Evolutionary conservation across 2,888 invertebrate genomes (phyloP), one percentile per base, ranked within the genome.

Genomic region (Drosophila demipolita): DNA sequence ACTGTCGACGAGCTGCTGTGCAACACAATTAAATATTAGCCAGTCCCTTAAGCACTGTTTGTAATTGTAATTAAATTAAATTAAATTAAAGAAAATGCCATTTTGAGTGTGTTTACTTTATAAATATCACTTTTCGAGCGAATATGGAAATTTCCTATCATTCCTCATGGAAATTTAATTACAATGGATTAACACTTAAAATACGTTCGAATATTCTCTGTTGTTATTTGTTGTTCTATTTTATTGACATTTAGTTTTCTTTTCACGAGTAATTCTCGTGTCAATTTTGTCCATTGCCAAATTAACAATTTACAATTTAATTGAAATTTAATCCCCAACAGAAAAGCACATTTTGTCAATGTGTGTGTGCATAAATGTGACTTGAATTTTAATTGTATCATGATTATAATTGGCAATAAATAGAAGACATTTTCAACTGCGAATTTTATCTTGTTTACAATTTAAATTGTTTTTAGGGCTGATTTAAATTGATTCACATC

Each of bases 131-230:
- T 57, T 68, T 63, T 61, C 32, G 17, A 29, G 57, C 35, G 11
- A 35, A 33, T 57, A 38, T 61, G 54, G 15, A 55, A 53, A 40
- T 33, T 55, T 12, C 48, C 33, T 40, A 57, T 38, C 23, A 36
- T 61, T 68, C 61, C 64, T 45, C 55, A 42, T 12, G 29, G 32
- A 53, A 67, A 60, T 64, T 53, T 83, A 87, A 85, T 87, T 87
- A 87, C 64, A 57, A 65, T 76, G 77, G 76, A 79, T 76, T 87
- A 67, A 67, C 73, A 74, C 76, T 64, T 57, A 71, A 78, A 65
- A 59, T 58, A 26, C 60, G 9, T 32, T 2, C 7, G 3, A 57
- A 42, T 36, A 26, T 58, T 50, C 17, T 45, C 6, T 57, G 17
- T 35, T 52, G 32, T 20, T 32, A 20, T 65, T 65, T 66, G 58